Evolutionary conservation across 2,888 invertebrate genomes (phyloP).

Genomic region (Melinaea menophilus): DNA sequence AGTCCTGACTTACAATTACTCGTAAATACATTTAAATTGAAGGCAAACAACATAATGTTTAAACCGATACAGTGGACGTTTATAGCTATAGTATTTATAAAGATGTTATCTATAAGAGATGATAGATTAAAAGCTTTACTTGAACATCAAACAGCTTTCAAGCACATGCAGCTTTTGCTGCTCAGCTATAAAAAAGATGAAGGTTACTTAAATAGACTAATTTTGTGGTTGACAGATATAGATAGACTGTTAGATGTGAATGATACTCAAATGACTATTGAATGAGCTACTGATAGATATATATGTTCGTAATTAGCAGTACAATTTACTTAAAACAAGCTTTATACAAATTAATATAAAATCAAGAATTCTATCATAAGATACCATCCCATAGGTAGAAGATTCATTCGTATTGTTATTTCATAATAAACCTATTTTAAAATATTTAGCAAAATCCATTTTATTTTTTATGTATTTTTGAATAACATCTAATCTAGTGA

Average conservation of each 20-base stretch:
- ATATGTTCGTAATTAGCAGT: not conserved
- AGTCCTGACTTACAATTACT: constrained; percentile 70
- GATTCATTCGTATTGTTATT: no score
- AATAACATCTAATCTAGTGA: no score
- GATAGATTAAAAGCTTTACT: constrained; percentile 51
- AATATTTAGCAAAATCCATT: no score
- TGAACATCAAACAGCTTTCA: constrained; percentile 52
- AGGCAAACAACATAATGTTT: constrained; percentile 84
- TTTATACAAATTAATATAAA: no score
- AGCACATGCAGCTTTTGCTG: constrained; percentile 67
- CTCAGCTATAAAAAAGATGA: constrained; percentile 73
- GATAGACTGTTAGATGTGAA: constrained; percentile 64
- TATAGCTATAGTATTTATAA: constrained; percentile 82
- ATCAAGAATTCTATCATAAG: no score
- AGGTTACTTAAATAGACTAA: constrained; percentile 69
- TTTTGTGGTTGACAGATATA: constrained; percentile 72
- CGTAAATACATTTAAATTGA: constrained; percentile 81
- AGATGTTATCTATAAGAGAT: constrained; percentile 74
- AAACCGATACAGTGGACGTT: constrained; percentile 85
- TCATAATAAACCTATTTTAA: no score
- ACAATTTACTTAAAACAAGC: not conserved
- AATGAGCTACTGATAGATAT: constrained; percentile 13
- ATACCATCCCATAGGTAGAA: no score
- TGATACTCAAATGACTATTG: constrained; percentile 58
- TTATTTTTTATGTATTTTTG: no score